Conservation (phyloP, 2,797 vertebrate genomes). For the Argya squamiceps region DNA sequence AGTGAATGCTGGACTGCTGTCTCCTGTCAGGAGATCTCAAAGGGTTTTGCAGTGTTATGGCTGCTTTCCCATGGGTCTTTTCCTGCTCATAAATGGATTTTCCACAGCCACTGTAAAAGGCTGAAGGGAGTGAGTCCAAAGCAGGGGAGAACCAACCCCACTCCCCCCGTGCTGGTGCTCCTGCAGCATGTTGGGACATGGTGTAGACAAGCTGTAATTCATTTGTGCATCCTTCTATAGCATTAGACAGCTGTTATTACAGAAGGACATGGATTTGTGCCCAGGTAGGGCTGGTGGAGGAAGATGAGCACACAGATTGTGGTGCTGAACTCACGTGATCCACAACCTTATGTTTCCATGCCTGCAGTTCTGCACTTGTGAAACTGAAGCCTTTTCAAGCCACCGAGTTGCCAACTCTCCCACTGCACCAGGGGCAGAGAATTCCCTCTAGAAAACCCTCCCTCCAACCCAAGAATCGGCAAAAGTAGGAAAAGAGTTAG, state of each 20-base stretch:
- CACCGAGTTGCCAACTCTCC: neutral
- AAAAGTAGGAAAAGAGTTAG: neutral
- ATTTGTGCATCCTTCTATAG: conserved; percentile 41
- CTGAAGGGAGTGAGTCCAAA: neutral
- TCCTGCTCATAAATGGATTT: neutral
- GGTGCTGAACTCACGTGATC: neutral
- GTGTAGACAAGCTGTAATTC: neutral
- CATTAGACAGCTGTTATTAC: conserved; percentile 53
- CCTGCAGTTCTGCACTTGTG: neutral
- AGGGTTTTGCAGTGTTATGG: neutral
- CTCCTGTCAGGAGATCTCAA: neutral
- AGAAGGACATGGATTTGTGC: conserved; percentile 59
- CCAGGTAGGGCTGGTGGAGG: conserved; percentile 32
- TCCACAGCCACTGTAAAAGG: neutral
- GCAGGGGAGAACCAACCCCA: neutral
- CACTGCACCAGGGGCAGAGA: neutral
- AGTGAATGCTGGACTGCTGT: neutral
- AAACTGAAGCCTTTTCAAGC: conserved; percentile 25
- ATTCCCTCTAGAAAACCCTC: neutral
- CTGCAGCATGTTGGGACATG: neutral
- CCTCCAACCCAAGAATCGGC: neutral
- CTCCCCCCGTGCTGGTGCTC: neutral
- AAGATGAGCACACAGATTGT: neutral
- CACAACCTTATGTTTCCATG: neutral
- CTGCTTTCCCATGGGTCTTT: neutral